Conservation (phyloP, 2,113 vertebrate genomes). For the Hirundichthys speculiger region DNA sequence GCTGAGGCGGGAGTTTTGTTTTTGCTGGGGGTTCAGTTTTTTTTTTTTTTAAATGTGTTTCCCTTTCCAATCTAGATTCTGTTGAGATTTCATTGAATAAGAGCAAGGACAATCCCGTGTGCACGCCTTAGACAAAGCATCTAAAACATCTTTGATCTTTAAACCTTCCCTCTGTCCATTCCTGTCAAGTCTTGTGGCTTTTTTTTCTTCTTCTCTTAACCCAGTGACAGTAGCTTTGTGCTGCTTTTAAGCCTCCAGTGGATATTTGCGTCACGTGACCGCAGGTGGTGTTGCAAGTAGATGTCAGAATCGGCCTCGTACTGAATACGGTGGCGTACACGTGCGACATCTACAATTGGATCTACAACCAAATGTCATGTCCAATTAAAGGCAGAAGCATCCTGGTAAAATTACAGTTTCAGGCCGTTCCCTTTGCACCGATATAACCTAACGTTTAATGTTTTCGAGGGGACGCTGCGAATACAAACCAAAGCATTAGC, state of each 20-base stretch:
- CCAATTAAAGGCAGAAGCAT: too few relatives aligned
- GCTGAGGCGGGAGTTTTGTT: conserved; percentile 39
- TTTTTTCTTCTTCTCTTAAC: conserved; percentile 33
- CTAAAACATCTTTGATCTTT: conserved; percentile 63
- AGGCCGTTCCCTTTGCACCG: too few relatives aligned
- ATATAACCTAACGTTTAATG: background rate
- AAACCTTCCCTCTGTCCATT: conserved; percentile 38
- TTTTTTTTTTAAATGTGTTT: too few relatives aligned
- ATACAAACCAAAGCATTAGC: conserved; percentile 27
- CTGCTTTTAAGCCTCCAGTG: conserved; percentile 22
- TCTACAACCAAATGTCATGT: too few relatives aligned
- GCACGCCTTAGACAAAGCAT: conserved; percentile 23
- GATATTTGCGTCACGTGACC: conserved; percentile 33
- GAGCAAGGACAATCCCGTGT: conserved; percentile 27
- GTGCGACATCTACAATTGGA: too few relatives aligned
- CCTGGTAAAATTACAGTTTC: too few relatives aligned
- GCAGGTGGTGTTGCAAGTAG: conserved; percentile 43
- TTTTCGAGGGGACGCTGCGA: conserved; percentile 34
- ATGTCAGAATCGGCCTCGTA: background rate
- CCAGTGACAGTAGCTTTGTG: conserved; percentile 58
- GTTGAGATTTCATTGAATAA: conserved; percentile 48
- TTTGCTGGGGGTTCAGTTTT: conserved; percentile 22
- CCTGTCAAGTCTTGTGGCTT: conserved; percentile 39
- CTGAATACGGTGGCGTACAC: too few relatives aligned
- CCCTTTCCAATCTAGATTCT: conserved; percentile 9